Conservation (phyloP, 2,797 vertebrate species). For the Hydrolagus colliei region DNA sequence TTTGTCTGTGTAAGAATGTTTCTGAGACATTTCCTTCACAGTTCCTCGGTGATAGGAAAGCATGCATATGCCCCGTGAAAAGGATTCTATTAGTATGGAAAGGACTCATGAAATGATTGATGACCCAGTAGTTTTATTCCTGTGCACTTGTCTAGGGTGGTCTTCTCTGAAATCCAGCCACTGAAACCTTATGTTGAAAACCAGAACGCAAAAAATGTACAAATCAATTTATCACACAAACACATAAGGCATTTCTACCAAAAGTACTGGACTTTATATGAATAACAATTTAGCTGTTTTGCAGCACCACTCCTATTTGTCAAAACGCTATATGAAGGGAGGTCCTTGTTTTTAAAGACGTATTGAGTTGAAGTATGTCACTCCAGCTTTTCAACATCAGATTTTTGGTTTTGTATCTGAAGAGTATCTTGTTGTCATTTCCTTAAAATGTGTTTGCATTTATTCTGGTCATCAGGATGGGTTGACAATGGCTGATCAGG, state of each 20-base stretch:
- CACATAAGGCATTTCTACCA: slow-evolving; percentile 35
- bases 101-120: slow-evolving; percentile 52
- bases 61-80: slow-evolving; percentile 41
- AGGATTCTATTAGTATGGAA: slow-evolving; percentile 45
- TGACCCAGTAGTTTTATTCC: slow-evolving; percentile 41
- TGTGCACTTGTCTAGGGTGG: slow-evolving; percentile 45
- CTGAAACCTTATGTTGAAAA: slow-evolving; percentile 39
- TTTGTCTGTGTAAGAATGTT: slow-evolving; percentile 33
- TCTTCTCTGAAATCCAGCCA: slow-evolving; percentile 38
- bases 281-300: neutral
- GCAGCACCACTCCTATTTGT: slow-evolving; percentile 22
- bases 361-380: too few relatives aligned
- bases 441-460: neutral
- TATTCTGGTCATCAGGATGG: neutral
- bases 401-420: neutral
- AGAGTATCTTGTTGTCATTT: neutral
- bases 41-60: slow-evolving; percentile 41
- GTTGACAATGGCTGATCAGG: neutral
- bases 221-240: slow-evolving; percentile 33
- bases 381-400: neutral
- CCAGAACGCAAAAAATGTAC: neutral
- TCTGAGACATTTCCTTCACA: slow-evolving; percentile 36
- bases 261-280: slow-evolving; percentile 5
- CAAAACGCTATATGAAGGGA: neutral
- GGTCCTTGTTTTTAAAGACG: neutral